Evolutionary conservation across 2,113 vertebrate species (phyloP).

Genomic region (Guaruba guarouba): DNA sequence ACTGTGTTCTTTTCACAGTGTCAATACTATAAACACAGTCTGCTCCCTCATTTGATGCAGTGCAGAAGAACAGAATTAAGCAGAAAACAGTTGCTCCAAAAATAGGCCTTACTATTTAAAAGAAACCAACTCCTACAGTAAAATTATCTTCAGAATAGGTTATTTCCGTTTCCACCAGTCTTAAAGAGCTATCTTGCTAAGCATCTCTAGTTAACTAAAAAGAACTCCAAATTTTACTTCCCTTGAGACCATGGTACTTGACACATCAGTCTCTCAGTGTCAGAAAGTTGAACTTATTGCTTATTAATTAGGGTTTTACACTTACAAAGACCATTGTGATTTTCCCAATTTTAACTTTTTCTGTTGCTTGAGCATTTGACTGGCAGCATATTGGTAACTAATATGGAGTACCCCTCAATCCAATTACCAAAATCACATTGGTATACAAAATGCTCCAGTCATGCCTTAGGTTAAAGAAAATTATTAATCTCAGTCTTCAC

Average conservation of each 20-base stretch:
- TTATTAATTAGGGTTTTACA: neutral
- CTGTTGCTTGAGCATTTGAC: neutral
- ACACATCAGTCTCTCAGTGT: neutral
- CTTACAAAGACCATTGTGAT: neutral
- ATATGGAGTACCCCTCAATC: neutral
- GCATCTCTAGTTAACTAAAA: neutral
- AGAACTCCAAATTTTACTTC: neutral
- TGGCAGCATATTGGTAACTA: neutral
- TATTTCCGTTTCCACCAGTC: neutral
- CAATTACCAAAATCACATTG: neutral
- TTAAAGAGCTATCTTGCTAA: neutral
- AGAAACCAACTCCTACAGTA: neutral
- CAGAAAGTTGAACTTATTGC: neutral
- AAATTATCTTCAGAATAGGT: neutral
- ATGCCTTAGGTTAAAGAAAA: neutral
- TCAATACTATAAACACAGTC: conserved; percentile 61
- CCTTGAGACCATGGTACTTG: neutral
- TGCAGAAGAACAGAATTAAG: conserved; percentile 3
- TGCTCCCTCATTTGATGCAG: conserved; percentile 37
- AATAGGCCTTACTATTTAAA: conserved; percentile 12
- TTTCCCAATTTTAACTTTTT: neutral
- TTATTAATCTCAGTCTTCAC: neutral
- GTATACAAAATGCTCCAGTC: neutral
- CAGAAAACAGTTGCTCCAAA: conserved; percentile 34
- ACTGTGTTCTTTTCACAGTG: conserved; percentile 52